Evolutionary conservation across 2,113 vertebrate species (phyloP), one percentile per base, ranked within the genome.

Genomic region (Chrysochloris asiatica): DNA sequence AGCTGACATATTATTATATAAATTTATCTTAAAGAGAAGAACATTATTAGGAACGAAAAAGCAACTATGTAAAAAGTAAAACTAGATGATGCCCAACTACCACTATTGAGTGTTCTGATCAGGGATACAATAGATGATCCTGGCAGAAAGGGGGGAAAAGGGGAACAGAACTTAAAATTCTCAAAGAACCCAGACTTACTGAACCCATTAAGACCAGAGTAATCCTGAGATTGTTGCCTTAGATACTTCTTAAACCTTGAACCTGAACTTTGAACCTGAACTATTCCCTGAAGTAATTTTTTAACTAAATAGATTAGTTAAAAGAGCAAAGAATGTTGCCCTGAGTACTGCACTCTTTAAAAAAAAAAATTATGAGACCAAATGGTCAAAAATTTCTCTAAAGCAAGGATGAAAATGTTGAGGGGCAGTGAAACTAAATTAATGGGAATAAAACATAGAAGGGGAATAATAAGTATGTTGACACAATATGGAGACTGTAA

Each of bases 21-120:
- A 30, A 85, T 38, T 41, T 71, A 38, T 73, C 47, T 88, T 80
- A 65, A 84, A 88, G 65, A 73, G n/a, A 54, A 88, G 78, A 86
- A 30, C 11, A n/a, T 52, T 63, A 63, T 24, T 76, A 77, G 43
- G 9, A 8, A 82, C 71, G 24, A 90, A 16, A 90, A 22, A 28
- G 59, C 82, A 93, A 54, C 33, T 19, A 73, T 1, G 48, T 65
- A 11, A 75, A 45, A 86, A 75, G 54, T 28, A 17, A 28, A 59
- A 59, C 56, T 56, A 28, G 26, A 59, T 9, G 8, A 8, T 59
- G 56, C 26, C 8, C 10, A 8, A 26, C 7, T 26, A 59, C 8
- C 24, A 28, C 56, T 59, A 59, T 8, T 59, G 7, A 59, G 0
- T 28, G 22, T 59, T 59, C 56, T 59, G 24, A 26, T 59, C 24